Conservation (phyloP, 23 tunicate species). For the Botrylloides violaceus region DNA sequence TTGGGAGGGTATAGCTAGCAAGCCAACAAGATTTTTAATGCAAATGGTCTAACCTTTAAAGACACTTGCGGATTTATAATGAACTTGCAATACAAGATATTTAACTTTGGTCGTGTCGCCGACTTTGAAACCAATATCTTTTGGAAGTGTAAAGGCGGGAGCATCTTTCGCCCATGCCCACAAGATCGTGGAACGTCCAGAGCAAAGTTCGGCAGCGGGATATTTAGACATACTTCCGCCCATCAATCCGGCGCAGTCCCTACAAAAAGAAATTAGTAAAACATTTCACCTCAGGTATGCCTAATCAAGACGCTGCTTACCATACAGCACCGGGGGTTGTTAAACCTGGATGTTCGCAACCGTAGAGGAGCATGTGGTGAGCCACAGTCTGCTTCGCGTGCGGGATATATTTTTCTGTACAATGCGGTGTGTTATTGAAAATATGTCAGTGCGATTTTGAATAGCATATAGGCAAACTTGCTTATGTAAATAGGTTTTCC, state of each 20-base stretch:
- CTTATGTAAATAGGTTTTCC: slow-evolving; percentile 17
- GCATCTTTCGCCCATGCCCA: slow-evolving; percentile 71
- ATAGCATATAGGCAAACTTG: neutral
- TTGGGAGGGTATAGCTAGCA: too few species aligned
- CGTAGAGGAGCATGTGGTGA: slow-evolving; percentile 56
- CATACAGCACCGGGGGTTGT: slow-evolving; percentile 15
- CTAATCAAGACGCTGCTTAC: too few species aligned
- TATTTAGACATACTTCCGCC: slow-evolving; percentile 2
- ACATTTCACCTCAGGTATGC: too few species aligned
- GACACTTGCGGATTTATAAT: slow-evolving; percentile 30
- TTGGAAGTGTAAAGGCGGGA: slow-evolving; percentile 32
- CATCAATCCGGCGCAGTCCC: slow-evolving; percentile 34
- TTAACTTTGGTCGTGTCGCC: slow-evolving; percentile 22
- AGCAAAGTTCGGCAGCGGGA: neutral
- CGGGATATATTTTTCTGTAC: slow-evolving; percentile 30
- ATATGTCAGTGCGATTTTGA: neutral
- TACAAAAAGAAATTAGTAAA: neutral
- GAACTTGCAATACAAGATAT: slow-evolving; percentile 43
- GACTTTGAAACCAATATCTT: slow-evolving; percentile 37
- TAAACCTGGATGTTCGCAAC: slow-evolving; percentile 23
- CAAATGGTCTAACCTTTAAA: slow-evolving; percentile 8
- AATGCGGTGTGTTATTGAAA: neutral
- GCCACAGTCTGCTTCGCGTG: slow-evolving; percentile 41
- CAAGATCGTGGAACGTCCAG: slow-evolving; percentile 2
- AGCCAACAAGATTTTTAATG: too few species aligned